Evolutionary conservation across 2,797 vertebrate genomes (phyloP).

Genomic region (Gallinago solitaria): DNA sequence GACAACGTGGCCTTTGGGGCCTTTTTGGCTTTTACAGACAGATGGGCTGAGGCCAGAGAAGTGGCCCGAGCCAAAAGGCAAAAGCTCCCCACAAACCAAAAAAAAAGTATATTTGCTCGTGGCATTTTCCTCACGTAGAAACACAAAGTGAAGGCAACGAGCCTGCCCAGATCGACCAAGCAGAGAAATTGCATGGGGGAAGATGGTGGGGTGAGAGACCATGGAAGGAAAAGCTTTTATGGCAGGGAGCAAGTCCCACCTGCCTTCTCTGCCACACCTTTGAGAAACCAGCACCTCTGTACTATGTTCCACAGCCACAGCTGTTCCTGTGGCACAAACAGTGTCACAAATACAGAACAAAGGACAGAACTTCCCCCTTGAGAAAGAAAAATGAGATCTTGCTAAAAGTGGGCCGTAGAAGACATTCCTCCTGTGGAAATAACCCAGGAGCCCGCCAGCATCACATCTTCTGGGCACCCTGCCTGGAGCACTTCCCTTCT

Average conservation of each 20-base stretch:
- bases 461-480: fast-evolving
- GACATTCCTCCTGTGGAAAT: neutral
- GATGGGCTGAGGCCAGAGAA: neutral
- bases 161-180: neutral
- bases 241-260: neutral
- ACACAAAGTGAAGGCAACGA: neutral
- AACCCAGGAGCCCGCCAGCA: fast-evolving
- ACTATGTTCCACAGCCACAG: fast-evolving
- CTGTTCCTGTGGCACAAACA: fast-evolving
- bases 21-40: neutral
- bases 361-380: neutral
- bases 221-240: fast-evolving
- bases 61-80: neutral
- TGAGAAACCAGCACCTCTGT: fast-evolving
- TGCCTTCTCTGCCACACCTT: neutral
- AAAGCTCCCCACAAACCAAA: neutral
- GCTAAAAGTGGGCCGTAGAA: neutral
- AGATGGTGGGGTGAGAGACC: neutral
- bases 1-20: neutral
- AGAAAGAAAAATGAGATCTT: neutral
- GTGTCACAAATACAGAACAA: fast-evolving
- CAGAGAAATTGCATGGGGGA: fast-evolving
- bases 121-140: neutral
- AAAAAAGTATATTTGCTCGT: neutral
- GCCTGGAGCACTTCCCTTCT: neutral